Base-by-base conservation (phyloP, 2,888 invertebrate genomes). In the Aelia acuminata region DNA sequence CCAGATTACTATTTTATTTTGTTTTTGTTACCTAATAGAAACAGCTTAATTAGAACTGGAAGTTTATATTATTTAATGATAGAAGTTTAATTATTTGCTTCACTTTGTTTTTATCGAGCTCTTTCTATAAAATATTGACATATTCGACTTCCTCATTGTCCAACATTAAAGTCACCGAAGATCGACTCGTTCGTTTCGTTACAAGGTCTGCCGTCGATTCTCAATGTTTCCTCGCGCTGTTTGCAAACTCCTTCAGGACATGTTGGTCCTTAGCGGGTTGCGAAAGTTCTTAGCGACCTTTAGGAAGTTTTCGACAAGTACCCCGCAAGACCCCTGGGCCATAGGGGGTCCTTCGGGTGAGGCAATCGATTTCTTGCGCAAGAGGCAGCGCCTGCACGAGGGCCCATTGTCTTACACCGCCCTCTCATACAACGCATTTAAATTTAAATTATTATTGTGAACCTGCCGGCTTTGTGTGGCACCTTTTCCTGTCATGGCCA, bases 391-490 rank as follows among this genome's bases (percentile, higher is more conserved):
- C 18, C 35, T 22, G 63, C 4, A 18, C 35, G 35, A 1, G 63
- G 31, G 35, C 31, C 63, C 35, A 70, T 70, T 70, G 63, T 70
- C 20, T 70, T 35, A 18, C 31, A 35, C 18, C 63, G 63, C 63
- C 63, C 63, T 70, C 26, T 70, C 63, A 70, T 70, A 70, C 18
- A 35, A 15, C 35, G 18, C 63, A 70, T 70, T 70, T 70, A 70
- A 70, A 35, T 70, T 70, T 70, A 70, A 70, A 70, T 70, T 70
- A 70, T 70, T 70, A 70, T 70, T 31, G 63, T 70, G 13, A 57
- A 57, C 57, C 11, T 13, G 53, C 26, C 57, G 63, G 35, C 63
- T 35, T 70, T 35, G 63, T 31, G 7, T 35, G 8, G 63, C 63
- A 35, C 31, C 18, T 70, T n/a, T 35, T 31, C 18, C 31, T 20